Evolutionary conservation across 2,113 vertebrate genomes (phyloP).

Genomic region (Chlamydotis undulata): DNA sequence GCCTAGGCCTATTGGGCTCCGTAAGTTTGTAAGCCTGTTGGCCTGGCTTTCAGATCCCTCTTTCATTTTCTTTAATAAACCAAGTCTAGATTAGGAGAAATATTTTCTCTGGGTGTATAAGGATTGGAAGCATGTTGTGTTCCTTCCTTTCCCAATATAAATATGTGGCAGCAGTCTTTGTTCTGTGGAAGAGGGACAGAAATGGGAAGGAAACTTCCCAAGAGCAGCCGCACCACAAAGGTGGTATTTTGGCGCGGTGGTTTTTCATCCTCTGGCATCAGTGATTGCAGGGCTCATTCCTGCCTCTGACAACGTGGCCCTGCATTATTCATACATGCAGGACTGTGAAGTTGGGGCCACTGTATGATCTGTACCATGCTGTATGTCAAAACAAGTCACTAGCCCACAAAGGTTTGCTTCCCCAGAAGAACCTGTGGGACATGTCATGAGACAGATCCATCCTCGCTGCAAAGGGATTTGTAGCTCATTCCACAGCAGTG

Average conservation of each 20-base stretch:
- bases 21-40: background rate
- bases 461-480: background rate
- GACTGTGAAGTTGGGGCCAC: background rate
- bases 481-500: background rate
- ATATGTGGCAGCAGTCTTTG: rapidly evolving
- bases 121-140: background rate
- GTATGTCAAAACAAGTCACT: background rate
- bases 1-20: background rate
- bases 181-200: background rate
- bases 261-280: background rate
- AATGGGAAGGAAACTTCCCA: background rate
- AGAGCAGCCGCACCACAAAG: background rate
- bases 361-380: rapidly evolving
- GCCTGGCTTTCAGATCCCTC: background rate
- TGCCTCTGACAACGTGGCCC: background rate
- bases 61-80: background rate
- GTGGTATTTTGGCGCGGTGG: background rate
- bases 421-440: background rate
- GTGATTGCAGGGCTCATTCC: background rate
- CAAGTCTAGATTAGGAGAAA: background rate
- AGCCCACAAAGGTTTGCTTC: background rate
- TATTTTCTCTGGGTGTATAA: rapidly evolving
- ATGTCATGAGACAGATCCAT: background rate
- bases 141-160: background rate
- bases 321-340: background rate